Evolutionary conservation across 2,113 vertebrate species (phyloP).

Genomic region (Bambusicola thoracicus): DNA sequence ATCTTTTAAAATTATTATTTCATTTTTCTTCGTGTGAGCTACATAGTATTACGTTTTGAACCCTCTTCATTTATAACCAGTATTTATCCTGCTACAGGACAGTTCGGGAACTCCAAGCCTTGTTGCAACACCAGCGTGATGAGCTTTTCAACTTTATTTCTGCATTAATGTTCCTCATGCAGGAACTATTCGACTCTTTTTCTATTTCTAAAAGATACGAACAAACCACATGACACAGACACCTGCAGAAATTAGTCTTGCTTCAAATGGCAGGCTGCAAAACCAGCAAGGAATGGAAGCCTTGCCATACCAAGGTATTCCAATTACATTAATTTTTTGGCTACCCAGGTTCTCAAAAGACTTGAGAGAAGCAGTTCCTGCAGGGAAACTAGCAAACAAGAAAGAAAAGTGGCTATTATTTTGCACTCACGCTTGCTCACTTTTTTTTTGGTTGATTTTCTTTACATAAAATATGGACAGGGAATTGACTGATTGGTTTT

Average conservation of each 20-base stretch:
- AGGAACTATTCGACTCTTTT: background rate
- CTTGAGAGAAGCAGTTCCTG: background rate
- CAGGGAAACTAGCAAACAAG: background rate
- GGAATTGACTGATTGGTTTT: background rate
- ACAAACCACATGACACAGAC: background rate
- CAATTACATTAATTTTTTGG: background rate
- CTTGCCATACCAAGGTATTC: background rate
- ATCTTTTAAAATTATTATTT: background rate
- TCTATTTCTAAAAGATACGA: background rate
- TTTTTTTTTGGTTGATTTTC: background rate
- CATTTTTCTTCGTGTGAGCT: background rate
- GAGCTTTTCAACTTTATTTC: background rate
- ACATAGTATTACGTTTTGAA: background rate
- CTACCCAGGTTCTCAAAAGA: background rate
- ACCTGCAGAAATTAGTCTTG: background rate
- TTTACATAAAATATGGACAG: background rate
- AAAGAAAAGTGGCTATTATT: background rate
- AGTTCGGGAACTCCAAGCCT: background rate
- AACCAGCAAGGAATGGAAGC: background rate
- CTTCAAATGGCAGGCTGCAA: background rate
- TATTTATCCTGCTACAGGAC: background rate
- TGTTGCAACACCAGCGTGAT: background rate
- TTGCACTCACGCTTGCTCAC: background rate
- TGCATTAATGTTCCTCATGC: background rate
- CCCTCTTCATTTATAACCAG: background rate